Evolutionary conservation across 2,888 invertebrate species (phyloP).

Genomic region (Ochropleura plecta): DNA sequence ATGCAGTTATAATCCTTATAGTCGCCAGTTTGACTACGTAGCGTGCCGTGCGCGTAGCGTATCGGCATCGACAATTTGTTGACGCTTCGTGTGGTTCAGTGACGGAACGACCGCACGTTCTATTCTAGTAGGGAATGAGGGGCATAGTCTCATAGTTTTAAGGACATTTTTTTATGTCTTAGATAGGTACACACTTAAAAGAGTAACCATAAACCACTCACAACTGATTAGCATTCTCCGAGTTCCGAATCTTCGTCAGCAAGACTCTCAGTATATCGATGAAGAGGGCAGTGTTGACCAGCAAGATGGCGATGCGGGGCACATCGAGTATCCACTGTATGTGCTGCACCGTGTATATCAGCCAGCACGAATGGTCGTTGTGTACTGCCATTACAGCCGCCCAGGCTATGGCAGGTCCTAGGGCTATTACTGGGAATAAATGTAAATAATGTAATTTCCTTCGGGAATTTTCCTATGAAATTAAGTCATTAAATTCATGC

Average conservation of each 20-base stretch:
- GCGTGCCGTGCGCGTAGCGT: background rate
- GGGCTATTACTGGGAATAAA: constrained; percentile 79
- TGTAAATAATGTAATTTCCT: too few relatives aligned
- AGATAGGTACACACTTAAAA: background rate
- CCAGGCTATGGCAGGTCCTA: constrained; percentile 90
- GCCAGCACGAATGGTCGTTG: constrained; percentile 91
- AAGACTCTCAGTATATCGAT: constrained; percentile 92
- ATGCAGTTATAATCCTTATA: background rate
- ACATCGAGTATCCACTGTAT: constrained; percentile 92
- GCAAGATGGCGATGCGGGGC: constrained; percentile 90
- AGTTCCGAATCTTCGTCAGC: constrained; percentile 91
- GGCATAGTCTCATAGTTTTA: too few relatives aligned
- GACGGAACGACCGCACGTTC: too few relatives aligned
- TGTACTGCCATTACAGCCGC: constrained; percentile 86
- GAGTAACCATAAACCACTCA: constrained; percentile 69
- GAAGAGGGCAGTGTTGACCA: constrained; percentile 91
- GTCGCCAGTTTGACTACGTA: background rate
- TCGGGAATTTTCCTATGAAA: background rate
- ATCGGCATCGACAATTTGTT: background rate
- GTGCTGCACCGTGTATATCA: constrained; percentile 88
- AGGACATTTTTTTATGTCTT: too few relatives aligned
- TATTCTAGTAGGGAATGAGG: too few relatives aligned
- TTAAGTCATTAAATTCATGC: background rate
- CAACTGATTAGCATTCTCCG: constrained; percentile 88
- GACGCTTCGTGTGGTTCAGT: background rate